Evolutionary conservation across 2,888 invertebrate genomes (phyloP), one percentile per base, ranked within the genome.

Genomic region (Diachrysia chrysitis): DNA sequence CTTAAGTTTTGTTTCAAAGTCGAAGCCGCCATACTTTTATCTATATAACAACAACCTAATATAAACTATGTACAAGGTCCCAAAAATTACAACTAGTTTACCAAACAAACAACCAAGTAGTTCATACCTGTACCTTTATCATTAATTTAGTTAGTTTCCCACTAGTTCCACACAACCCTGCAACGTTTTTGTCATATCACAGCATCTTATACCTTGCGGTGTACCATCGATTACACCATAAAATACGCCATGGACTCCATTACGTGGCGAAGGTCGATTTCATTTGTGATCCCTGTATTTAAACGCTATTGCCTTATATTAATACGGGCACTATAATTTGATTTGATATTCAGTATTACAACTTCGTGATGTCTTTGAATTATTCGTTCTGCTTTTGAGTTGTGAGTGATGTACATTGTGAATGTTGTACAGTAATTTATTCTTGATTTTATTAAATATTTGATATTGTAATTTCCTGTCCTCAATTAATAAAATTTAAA

Each of bases 201-300:
- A 42, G 46, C 46, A 12, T 42, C 42, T 42, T 16, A 57, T 10
- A 55, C 23, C 19, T 68, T 74, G 71, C 69, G 68, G 73, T 69
- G 66, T 69, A 76, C 73, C 57, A 71, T 71, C 54, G 63, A 29
- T 48, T 72, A 76, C 58, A 67, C 61, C 62, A 78, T 79, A 79
- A 78, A 75, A 73, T 69, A 69, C 69, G 62, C 63, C n/a, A 64
- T 76, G 76, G 61, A 73, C 54, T 62, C 67, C 73, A 81, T 87
- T 84, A 84, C 78, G 81, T 85, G 78, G 81, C 79, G 87, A 90
- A 93, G 92, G 91, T 92, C 91, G 90, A 91, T 92, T 92, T 90
- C 87, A 92, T 92, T 92, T 88, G 90, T 86, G 87, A 89, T 87
- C 89, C 78, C 88, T 84, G 87, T 89, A 88, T 90, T 90, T 85